These are phyloP conservation scores for Probosciger aterrimus DNA, from an alignment of 2,113 vertebrate species.

Conservation along the genomic window DNA sequence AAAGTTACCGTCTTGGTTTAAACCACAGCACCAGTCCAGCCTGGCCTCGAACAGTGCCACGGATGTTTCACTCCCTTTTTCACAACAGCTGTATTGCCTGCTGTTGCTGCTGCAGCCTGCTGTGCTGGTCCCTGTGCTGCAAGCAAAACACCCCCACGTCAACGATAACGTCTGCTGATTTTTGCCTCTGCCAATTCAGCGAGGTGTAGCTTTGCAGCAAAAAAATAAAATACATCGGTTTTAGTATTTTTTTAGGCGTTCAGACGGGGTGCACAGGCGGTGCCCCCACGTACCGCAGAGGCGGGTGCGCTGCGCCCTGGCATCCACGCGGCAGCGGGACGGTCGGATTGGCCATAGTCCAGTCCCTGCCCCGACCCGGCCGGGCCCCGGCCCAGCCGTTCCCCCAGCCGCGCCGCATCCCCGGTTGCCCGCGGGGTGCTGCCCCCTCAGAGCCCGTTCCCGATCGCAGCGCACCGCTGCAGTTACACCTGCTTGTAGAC, in stretches of 20 bases:
- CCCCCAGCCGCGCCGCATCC: background rate
- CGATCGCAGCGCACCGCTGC: accelerated
- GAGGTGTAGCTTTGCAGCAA: background rate
- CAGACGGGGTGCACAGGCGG: accelerated
- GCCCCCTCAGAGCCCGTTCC: background rate
- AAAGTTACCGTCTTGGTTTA: background rate
- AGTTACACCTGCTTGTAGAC: background rate
- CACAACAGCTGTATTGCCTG: accelerated
- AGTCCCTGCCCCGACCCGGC: too few relatives aligned
- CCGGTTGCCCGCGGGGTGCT: background rate
- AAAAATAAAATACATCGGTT: accelerated
- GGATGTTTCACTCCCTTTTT: background rate
- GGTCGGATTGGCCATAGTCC: background rate
- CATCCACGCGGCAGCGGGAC: background rate
- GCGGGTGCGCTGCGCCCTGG: background rate
- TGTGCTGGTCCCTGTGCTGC: accelerated
- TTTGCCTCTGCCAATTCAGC: accelerated
- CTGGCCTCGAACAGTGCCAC: background rate
- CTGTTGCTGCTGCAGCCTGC: background rate
- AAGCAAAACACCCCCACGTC: accelerated
- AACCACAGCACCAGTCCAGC: background rate
- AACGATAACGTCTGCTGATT: accelerated
- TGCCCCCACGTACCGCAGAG: background rate
- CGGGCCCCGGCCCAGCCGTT: background rate
- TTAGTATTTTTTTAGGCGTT: too few relatives aligned